These are phyloP conservation scores for Nudaria mundana DNA, from an alignment of 2,888 invertebrate species.

Conservation along the genomic window DNA sequence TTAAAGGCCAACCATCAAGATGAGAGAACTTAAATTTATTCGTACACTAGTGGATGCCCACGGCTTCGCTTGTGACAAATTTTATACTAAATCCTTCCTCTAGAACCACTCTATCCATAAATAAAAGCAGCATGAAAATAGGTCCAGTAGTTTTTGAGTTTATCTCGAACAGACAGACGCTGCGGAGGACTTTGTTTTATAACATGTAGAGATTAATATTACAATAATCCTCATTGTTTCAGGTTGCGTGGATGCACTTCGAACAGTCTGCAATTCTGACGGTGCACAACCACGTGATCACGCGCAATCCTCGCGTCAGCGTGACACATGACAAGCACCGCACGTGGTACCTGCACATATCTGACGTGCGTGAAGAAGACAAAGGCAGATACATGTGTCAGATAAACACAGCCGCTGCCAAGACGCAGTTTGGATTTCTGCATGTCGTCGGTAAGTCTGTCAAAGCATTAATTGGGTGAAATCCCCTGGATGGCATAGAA, in stretches of 20 bases:
- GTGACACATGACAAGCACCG: constrained; percentile 96
- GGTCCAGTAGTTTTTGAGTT: no score
- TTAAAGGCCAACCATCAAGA: no score
- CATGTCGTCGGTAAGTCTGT: constrained; percentile 92
- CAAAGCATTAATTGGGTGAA: neutral
- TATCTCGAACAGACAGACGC: no score
- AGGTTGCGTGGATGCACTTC: constrained; percentile 98
- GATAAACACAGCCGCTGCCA: constrained; percentile 95
- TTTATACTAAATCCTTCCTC: no score
- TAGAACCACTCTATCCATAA: no score
- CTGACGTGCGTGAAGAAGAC: constrained; percentile 94
- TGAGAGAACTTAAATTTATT: no score
- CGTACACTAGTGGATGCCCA: no score
- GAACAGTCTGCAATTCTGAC: constrained; percentile 96
- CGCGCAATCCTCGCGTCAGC: constrained; percentile 94
- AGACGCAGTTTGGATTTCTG: constrained; percentile 95
- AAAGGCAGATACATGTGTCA: constrained; percentile 97
- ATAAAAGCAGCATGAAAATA: no score
- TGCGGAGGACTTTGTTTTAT: no score
- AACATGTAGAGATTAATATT: no score
- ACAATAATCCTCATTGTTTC: constrained; percentile 39
- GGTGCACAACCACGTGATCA: constrained; percentile 96
- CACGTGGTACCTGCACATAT: constrained; percentile 96
- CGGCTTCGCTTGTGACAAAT: no score
- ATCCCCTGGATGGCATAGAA: no score